These are phyloP conservation scores for Adineta ricciae DNA, from an alignment of 2,888 invertebrate genomes.

Conservation along the genomic window DNA sequence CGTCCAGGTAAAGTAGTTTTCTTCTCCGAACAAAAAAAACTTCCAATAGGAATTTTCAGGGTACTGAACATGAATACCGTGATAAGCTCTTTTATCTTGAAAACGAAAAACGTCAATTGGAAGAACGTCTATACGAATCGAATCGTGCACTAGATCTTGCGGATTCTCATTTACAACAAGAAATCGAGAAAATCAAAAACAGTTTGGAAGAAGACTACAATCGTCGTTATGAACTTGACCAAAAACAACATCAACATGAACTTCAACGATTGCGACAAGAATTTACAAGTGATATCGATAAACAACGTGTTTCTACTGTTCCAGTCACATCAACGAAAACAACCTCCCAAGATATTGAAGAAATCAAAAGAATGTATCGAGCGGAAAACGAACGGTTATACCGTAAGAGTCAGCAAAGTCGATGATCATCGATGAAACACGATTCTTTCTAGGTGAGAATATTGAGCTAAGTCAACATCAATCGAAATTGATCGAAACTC, in stretches of 20 bases:
- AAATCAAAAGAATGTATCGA: neutral
- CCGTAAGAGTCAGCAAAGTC: neutral
- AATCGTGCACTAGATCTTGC: neutral
- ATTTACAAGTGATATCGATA: neutral
- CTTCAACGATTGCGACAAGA: neutral
- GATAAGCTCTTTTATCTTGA: neutral
- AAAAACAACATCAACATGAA: neutral
- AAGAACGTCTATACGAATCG: neutral
- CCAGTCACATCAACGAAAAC: neutral
- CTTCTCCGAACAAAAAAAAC: no score
- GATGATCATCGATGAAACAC: neutral
- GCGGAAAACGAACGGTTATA: neutral
- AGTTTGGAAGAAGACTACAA: conserved; percentile 14
- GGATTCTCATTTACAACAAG: neutral
- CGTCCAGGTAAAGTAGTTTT: neutral
- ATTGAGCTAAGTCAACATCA: neutral
- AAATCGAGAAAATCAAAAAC: neutral
- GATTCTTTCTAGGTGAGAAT: neutral
- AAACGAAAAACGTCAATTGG: neutral
- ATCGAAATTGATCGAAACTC: neutral
- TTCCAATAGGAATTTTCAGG: neutral
- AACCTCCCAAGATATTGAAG: neutral
- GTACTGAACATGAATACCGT: neutral
- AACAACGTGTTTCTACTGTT: neutral
- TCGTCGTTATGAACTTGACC: neutral